phyloP scores from a whole-genome alignment of 2,113 vertebrate genomes.

The Tylochromis polylepis region DNA sequence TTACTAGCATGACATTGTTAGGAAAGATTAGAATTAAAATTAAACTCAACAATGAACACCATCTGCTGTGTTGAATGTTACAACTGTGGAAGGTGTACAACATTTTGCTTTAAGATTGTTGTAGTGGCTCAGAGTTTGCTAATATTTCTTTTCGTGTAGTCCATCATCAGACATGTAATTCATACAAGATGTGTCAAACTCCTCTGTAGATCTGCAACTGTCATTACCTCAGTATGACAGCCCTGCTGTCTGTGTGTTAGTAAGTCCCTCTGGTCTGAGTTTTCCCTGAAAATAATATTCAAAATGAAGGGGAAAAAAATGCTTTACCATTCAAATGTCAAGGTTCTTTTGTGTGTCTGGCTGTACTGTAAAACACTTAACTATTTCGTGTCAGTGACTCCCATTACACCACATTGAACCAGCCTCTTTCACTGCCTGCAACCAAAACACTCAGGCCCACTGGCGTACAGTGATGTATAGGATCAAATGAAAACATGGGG shows the following conservation, averaged over 20 bases:
- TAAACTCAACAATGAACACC: not conserved
- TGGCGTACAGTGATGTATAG: slow-evolving; percentile 7
- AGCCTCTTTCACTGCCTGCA: slow-evolving; percentile 67
- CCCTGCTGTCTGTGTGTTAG: slow-evolving; percentile 43
- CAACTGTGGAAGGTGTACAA: slow-evolving; percentile 2
- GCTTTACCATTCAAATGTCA: not conserved
- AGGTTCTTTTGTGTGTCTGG: slow-evolving; percentile 37
- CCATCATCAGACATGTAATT: slow-evolving; percentile 7
- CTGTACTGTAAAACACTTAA: slow-evolving; percentile 44
- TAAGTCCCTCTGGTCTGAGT: slow-evolving; percentile 34
- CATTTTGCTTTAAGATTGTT: slow-evolving; percentile 9
- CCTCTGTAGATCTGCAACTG: not conserved
- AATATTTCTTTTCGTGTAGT: slow-evolving; percentile 6
- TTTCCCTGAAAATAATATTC: slow-evolving; percentile 29
- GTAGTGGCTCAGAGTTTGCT: slow-evolving; percentile 7
- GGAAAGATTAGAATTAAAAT: not conserved
- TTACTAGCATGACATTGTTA: not conserved
- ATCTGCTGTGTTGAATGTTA: slow-evolving; percentile 43
- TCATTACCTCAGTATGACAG: slow-evolving; percentile 18
- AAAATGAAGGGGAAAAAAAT: slow-evolving; percentile 37
- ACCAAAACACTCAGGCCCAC: slow-evolving; percentile 48
- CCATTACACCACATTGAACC: slow-evolving; percentile 57
- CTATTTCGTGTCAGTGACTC: slow-evolving; percentile 43
- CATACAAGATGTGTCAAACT: slow-evolving; percentile 35
- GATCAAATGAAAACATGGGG: not conserved